Evolutionary conservation across 30 jellyfish, hydroid and myxozoan species (phyloP).

Genomic region (Cassiopea xamachana): DNA sequence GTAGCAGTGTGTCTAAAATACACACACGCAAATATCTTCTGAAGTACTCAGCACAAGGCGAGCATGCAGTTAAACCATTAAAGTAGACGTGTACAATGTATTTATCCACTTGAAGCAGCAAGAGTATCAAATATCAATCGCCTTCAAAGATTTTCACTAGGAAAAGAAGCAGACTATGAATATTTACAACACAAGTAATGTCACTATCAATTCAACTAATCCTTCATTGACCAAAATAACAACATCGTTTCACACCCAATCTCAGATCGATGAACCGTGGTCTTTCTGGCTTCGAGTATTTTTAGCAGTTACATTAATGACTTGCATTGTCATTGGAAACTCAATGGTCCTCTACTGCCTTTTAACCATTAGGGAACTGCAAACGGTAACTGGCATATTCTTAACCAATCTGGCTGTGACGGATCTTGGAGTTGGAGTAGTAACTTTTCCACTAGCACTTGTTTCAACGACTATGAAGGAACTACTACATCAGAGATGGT

Average conservation of each 20-base stretch:
- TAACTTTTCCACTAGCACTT: slow-evolving; percentile 57
- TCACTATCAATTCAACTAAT: too few relatives aligned
- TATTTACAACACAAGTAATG: too few relatives aligned
- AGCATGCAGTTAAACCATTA: too few relatives aligned
- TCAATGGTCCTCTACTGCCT: slow-evolving; percentile 51
- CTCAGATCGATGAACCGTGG: background rate
- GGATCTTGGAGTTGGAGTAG: slow-evolving; percentile 71
- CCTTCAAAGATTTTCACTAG: too few relatives aligned
- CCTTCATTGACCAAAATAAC: too few relatives aligned
- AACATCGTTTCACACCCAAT: background rate
- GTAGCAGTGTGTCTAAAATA: too few relatives aligned
- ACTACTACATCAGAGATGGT: slow-evolving; percentile 35
- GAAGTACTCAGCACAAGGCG: too few relatives aligned
- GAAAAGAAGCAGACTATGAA: too few relatives aligned
- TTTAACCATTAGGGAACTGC: slow-evolving; percentile 44
- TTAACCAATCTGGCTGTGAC: slow-evolving; percentile 67
- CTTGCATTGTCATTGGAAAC: slow-evolving; percentile 49
- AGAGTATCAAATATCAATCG: too few relatives aligned
- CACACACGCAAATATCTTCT: too few relatives aligned
- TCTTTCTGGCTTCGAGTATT: slow-evolving; percentile 29
- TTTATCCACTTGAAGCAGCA: too few relatives aligned
- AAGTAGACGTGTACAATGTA: too few relatives aligned
- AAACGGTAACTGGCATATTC: slow-evolving; percentile 65
- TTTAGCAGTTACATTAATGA: slow-evolving; percentile 16
- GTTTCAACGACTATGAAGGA: slow-evolving; percentile 39